Conservation (phyloP, 2,888 invertebrate species). For the Ornithoptera alexandrae region DNA sequence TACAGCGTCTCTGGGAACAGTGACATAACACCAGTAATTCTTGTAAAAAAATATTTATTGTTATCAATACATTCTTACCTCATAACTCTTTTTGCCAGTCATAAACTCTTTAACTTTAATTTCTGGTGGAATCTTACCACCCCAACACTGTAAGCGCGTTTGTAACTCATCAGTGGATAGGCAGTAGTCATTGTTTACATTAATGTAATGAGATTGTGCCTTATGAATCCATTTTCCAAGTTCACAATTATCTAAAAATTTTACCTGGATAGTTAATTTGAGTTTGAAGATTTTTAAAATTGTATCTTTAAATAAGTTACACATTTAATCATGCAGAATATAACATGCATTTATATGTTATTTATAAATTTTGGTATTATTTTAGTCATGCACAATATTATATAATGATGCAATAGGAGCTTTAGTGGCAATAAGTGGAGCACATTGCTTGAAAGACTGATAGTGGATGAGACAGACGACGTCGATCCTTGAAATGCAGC, state of each 20-base stretch:
- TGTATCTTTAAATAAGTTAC: not conserved
- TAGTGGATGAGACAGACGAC: too few relatives aligned
- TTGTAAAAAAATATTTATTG: too few relatives aligned
- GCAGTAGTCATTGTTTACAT: conserved; percentile 64
- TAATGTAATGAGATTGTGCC: conserved; percentile 49
- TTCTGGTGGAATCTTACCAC: conserved; percentile 53
- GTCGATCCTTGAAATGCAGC: too few relatives aligned
- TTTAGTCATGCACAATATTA: too few relatives aligned
- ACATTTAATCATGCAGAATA: conserved; percentile 1
- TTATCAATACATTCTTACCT: conserved; percentile 66
- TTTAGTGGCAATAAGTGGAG: too few relatives aligned
- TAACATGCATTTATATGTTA: not conserved
- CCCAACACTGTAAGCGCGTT: conserved; percentile 54
- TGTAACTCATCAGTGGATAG: conserved; percentile 61
- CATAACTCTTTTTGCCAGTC: conserved; percentile 90
- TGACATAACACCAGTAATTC: too few relatives aligned
- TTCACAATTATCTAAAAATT: conserved; percentile 44
- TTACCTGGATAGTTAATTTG: not conserved
- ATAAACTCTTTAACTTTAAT: conserved; percentile 84
- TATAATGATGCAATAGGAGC: too few relatives aligned
- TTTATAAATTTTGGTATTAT: too few relatives aligned
- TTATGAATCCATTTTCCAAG: conserved; percentile 52
- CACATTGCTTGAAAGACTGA: too few relatives aligned
- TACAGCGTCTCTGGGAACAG: too few relatives aligned
- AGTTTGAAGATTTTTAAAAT: too few relatives aligned